These are phyloP conservation scores for Patella ulyssiponensis DNA, from an alignment of 2,888 invertebrate genomes.

Conservation along the genomic window DNA sequence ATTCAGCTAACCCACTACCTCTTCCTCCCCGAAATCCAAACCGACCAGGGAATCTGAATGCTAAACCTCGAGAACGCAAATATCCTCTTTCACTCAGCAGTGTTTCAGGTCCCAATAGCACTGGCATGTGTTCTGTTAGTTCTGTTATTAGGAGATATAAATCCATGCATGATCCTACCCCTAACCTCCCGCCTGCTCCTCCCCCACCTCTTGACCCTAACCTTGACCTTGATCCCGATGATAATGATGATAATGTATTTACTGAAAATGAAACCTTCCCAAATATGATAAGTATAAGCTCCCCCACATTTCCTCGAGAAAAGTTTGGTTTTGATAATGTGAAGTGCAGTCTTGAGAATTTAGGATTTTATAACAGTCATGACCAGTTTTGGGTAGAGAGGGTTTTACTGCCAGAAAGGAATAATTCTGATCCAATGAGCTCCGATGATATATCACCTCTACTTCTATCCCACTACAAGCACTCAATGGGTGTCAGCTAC, in stretches of 20 bases:
- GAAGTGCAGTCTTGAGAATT: constrained; percentile 58
- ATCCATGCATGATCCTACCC: constrained; percentile 12
- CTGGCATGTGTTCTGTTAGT: constrained; percentile 19
- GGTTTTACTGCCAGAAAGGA: constrained; percentile 48
- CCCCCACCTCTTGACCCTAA: constrained; percentile 45
- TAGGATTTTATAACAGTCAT: constrained; percentile 60
- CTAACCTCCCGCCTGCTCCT: constrained; percentile 50
- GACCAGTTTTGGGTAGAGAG: constrained; percentile 68
- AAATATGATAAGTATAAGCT: not conserved
- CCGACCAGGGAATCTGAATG: constrained; percentile 76
- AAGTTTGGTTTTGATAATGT: constrained; percentile 52
- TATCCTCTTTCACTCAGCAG: constrained; percentile 79
- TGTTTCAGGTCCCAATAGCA: constrained; percentile 31
- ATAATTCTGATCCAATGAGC: constrained; percentile 44
- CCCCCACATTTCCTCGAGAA: not conserved
- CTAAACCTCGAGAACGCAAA: constrained; percentile 82
- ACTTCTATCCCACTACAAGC: constrained; percentile 70
- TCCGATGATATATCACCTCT: constrained; percentile 74
- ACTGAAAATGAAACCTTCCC: constrained; percentile 25
- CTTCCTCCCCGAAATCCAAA: constrained; percentile 84
- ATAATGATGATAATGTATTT: constrained; percentile 54
- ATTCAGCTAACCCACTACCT: constrained; percentile 77
- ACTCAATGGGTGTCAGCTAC: constrained; percentile 85
- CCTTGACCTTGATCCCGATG: constrained; percentile 30
- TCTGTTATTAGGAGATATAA: constrained; percentile 26